These are phyloP conservation scores for Lateolabrax maculatus DNA, from an alignment of 2,797 vertebrate species.

Conservation along the genomic window DNA sequence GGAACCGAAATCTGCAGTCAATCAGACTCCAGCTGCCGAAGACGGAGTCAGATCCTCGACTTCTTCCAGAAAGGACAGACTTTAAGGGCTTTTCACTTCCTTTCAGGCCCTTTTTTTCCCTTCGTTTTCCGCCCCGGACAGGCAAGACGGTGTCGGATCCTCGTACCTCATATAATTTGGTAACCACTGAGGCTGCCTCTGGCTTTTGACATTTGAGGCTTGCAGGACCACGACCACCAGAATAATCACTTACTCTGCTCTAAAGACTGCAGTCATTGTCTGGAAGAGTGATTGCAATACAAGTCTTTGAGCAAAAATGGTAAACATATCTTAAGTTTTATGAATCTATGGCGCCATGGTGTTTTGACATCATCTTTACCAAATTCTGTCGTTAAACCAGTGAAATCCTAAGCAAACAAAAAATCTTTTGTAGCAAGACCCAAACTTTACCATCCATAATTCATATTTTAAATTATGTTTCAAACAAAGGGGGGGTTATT, in stretches of 20 bases:
- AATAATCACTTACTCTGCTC: constrained; percentile 63
- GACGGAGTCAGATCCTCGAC: constrained; percentile 44
- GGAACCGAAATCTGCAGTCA: constrained; percentile 66
- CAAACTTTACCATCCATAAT: constrained; percentile 32
- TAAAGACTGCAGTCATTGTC: constrained; percentile 68
- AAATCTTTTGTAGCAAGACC: background rate
- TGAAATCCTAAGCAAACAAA: constrained; percentile 25
- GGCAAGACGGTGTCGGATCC: constrained; percentile 69
- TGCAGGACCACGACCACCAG: constrained; percentile 56
- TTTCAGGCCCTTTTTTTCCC: constrained; percentile 29
- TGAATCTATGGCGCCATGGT: constrained; percentile 61
- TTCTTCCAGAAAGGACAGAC: constrained; percentile 48
- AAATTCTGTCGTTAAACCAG: constrained; percentile 33
- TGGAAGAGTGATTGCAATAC: constrained; percentile 46
- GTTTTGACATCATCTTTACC: constrained; percentile 66
- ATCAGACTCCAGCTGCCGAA: constrained; percentile 63
- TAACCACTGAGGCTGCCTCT: constrained; percentile 59
- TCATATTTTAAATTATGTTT: constrained; percentile 44
- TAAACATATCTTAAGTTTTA: constrained; percentile 66
- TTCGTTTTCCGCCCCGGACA: constrained; percentile 14
- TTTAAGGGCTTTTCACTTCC: constrained; percentile 67
- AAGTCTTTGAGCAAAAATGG: constrained; percentile 48
- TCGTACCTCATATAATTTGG: constrained; percentile 67
- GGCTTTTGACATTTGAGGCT: constrained; percentile 66
- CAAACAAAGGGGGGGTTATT: constrained; percentile 46